Evolutionary conservation across 2,113 vertebrate species (phyloP).

Genomic region (Mugil cephalus): DNA sequence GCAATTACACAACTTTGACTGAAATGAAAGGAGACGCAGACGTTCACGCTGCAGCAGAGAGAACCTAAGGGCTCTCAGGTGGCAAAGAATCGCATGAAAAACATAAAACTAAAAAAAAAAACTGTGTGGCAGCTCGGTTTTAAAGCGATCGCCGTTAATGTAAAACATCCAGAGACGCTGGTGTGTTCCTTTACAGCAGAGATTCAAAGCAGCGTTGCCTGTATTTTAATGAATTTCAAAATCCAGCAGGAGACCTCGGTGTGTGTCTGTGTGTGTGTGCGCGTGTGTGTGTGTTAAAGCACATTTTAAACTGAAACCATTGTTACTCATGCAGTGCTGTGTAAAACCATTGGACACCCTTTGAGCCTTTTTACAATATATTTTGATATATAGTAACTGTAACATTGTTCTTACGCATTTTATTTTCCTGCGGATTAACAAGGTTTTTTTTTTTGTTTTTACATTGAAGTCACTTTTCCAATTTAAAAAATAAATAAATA

Average conservation of each 20-base stretch:
- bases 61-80: not conserved
- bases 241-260: not conserved
- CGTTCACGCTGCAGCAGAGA: not conserved
- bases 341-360: conserved; percentile 17
- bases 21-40: not conserved
- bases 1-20: not conserved
- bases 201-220: not conserved
- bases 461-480: too few relatives aligned
- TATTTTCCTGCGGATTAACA: too few relatives aligned
- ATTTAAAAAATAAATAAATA: too few relatives aligned
- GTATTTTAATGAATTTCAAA: not conserved
- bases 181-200: conserved; percentile 2
- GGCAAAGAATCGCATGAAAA: not conserved
- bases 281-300: not conserved
- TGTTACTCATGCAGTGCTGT: conserved; percentile 3
- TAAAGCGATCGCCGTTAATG: not conserved
- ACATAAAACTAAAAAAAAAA: too few relatives aligned
- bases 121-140: too few relatives aligned
- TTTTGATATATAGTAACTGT: not conserved
- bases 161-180: not conserved
- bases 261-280: not conserved
- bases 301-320: not conserved
- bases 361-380: conserved; percentile 3
- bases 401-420: too few relatives aligned
- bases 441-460: not conserved